Evolutionary conservation across 1,140 invertebrate species (phyloP), one percentile per base, ranked within the genome.

Genomic region (Lepidostoma basale): DNA sequence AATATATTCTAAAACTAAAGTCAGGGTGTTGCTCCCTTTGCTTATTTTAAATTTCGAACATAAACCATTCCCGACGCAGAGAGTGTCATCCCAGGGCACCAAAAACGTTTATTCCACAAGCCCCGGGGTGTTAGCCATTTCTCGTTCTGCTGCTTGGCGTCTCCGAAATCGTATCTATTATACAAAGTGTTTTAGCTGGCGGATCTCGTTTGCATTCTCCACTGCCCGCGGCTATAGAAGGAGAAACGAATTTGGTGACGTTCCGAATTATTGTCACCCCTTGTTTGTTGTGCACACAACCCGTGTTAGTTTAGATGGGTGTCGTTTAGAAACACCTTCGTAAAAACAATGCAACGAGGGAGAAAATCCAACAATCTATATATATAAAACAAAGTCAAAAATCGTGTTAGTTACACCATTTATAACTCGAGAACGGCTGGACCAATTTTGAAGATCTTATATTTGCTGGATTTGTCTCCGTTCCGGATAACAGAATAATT

Each of bases 241-340:
- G 18, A 45, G 45, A 58, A 63, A 64, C 62, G 67, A 47, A 60
- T 64, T 63, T 49, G 49, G 52, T 64, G 67, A 69, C 67, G 67
- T 42, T 52, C 39, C 20, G 58, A 68, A 68, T 68, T 68, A 69
- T 69, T 69, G 67, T 69, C 67, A 69, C 67, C 67, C 59, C 67
- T 62, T 67, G 58, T 70, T 62, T 67, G 23, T 33, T 49, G 23
- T 52, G 33, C 52, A 49, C n/a, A 23, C 39, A 22, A 2, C 20
- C 62, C 20, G 6, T 64, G 47, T 33, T 54, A 30, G 39, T 44
- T 52, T 64, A 52, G 39, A 44, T 39, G 47, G 26, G 47, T 18
- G 42, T 10, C 47, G 20, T 64, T 64, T 62, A 62, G 60, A 18
- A 20, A 30, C 26, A 62, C 25, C 56, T 40, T 22, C 16, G n/a